Conservation (phyloP, 2,888 invertebrate genomes). For the Mythimna vitellina region DNA sequence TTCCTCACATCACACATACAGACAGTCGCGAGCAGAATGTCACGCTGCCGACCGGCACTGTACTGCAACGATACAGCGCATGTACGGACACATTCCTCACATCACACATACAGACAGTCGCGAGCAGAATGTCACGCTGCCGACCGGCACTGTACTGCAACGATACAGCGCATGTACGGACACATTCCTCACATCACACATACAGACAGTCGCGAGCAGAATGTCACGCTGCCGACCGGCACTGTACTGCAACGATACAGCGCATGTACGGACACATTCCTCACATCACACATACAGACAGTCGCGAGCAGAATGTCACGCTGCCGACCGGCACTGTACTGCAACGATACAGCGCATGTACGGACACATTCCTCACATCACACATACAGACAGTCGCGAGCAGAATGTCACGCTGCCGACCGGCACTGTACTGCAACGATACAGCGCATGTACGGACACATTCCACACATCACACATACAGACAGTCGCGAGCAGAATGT, state of each 20-base stretch:
- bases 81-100: conserved; percentile 3
- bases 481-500: too few species aligned
- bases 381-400: conserved; percentile 85
- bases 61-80: conserved; percentile 9
- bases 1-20: neutral
- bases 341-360: conserved; percentile 29
- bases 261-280: conserved; percentile 38
- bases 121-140: conserved; percentile 94
- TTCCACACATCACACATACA: neutral
- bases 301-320: neutral
- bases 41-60: conserved; percentile 7
- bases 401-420: conserved; percentile 95
- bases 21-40: neutral
- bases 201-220: conserved; percentile 71
- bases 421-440: conserved; percentile 89
- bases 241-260: conserved; percentile 81
- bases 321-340: conserved; percentile 5
- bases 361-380: conserved; percentile 12
- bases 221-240: conserved; percentile 95
- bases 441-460: conserved; percentile 41
- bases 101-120: conserved; percentile 78
- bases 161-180: conserved; percentile 48
- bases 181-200: neutral
- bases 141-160: conserved; percentile 91
- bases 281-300: too few species aligned